Base-by-base conservation (phyloP, 1,140 invertebrate species). In the Trachelipus rathkii region DNA sequence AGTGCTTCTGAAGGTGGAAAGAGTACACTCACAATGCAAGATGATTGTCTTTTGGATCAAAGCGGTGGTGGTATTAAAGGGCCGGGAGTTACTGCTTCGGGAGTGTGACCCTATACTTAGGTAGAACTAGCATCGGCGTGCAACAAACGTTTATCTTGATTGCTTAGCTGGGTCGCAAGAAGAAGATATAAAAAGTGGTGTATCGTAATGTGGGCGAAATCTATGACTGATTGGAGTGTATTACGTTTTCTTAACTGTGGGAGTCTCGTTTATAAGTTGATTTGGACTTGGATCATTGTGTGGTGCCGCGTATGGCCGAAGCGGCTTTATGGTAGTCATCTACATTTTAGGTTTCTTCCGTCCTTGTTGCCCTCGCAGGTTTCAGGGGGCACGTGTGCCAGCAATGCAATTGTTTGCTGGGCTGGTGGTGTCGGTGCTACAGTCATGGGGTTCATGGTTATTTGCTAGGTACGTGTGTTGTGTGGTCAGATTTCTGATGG, bases 401-500 rank as follows among this genome's bases (percentile, higher is more conserved):
- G n/a, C n/a, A n/a, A n/a, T n/a, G n/a, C n/a, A n/a, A n/a, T n/a
- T n/a, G n/a, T n/a, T n/a, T n/a, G n/a, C n/a, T n/a, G n/a, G n/a
- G n/a, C n/a, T n/a, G n/a, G n/a, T n/a, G n/a, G n/a, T n/a, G n/a
- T n/a, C n/a, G n/a, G n/a, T n/a, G n/a, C n/a, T n/a, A n/a, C n/a
- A n/a, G 50, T 60, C 5, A 74, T 74, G 60, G 77, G 74, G 53
- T 74, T 74, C 43, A 72, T 24, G 45, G 72, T 73, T n/a, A n/a
- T n/a, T n/a, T n/a, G 33, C 72, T 67, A 67, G 73, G 72, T 45
- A 72, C n/a, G 70, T 45, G 74, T 73, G n/a, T n/a, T n/a, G n/a
- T n/a, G n/a, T 72, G 77, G 69, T 19, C 69, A 71, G n/a, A n/a
- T n/a, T n/a, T n/a, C n/a, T 21, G 66, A 74, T 46, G 77, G 77